These are phyloP conservation scores for Noctuana brunneofusca DNA, from an alignment of 2,888 invertebrate species.

Conservation along the genomic window DNA sequence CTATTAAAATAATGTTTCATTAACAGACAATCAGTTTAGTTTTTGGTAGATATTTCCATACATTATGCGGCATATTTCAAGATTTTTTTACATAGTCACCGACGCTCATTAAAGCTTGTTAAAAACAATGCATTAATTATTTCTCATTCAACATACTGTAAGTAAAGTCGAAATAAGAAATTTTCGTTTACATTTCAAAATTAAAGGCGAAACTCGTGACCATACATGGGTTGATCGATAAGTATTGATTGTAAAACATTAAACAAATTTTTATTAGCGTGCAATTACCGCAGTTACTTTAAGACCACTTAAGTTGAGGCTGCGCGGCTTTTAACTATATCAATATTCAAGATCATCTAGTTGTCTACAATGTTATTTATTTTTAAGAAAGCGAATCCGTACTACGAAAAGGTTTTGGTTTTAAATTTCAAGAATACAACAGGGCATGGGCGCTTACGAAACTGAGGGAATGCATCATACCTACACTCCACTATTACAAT, in stretches of 20 bases:
- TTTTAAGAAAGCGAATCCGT: constrained; percentile 21
- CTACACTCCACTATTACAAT: too few species aligned
- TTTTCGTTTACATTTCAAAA: constrained; percentile 3
- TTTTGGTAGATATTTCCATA: too few species aligned
- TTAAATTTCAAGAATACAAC: background rate
- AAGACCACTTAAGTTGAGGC: constrained; percentile 24
- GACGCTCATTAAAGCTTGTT: too few species aligned
- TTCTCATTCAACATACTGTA: background rate
- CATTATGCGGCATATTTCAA: too few species aligned
- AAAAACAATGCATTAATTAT: background rate
- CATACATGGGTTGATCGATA: constrained; percentile 17
- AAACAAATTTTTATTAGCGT: constrained; percentile 32
- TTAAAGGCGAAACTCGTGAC: constrained; percentile 19
- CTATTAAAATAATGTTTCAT: too few species aligned
- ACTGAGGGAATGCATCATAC: too few species aligned
- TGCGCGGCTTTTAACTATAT: constrained; percentile 22
- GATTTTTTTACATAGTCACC: too few species aligned
- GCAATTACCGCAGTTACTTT: constrained; percentile 23
- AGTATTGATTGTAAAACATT: constrained; percentile 27
- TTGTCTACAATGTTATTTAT: constrained; percentile 26
- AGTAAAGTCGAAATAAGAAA: background rate
- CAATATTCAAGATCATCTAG: constrained; percentile 28
- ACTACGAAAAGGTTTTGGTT: background rate
- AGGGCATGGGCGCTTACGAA: background rate
- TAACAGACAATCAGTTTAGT: too few species aligned